Conservation (phyloP, 2,797 vertebrate species). For the Glyptemys insculpta region DNA sequence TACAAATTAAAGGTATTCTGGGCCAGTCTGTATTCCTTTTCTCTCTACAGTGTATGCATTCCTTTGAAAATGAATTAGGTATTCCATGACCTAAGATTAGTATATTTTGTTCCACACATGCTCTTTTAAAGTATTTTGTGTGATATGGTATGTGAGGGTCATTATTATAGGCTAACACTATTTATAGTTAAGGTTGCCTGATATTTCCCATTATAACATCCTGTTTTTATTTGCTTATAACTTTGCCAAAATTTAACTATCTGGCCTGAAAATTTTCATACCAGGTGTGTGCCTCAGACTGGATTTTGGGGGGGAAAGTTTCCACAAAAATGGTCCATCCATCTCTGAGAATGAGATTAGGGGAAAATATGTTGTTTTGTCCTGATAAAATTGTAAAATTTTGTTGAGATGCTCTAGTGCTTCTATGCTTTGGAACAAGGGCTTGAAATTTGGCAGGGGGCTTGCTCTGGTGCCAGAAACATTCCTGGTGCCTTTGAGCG, state of each 20-base stretch:
- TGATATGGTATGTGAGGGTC: neutral
- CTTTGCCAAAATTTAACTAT: neutral
- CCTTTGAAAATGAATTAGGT: neutral
- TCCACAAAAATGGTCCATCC: neutral
- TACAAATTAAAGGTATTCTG: neutral
- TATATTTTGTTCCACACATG: neutral
- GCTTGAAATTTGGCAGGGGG: neutral
- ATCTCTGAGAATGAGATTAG: accelerated
- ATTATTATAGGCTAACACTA: accelerated
- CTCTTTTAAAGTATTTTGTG: neutral
- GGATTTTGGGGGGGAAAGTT: neutral
- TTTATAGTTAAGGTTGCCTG: neutral
- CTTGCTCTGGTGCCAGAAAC: neutral
- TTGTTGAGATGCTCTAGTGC: neutral
- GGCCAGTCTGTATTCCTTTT: neutral
- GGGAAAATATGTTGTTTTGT: neutral
- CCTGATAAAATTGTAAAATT: neutral
- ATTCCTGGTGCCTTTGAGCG: neutral
- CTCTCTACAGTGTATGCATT: neutral
- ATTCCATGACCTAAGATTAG: neutral
- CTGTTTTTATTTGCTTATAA: neutral
- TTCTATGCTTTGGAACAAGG: neutral
- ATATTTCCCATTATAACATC: neutral
- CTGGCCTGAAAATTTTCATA: neutral
- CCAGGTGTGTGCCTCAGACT: neutral